Base-by-base conservation (phyloP, 2,113 vertebrate species). In the Pollimyrus isidori region DNA sequence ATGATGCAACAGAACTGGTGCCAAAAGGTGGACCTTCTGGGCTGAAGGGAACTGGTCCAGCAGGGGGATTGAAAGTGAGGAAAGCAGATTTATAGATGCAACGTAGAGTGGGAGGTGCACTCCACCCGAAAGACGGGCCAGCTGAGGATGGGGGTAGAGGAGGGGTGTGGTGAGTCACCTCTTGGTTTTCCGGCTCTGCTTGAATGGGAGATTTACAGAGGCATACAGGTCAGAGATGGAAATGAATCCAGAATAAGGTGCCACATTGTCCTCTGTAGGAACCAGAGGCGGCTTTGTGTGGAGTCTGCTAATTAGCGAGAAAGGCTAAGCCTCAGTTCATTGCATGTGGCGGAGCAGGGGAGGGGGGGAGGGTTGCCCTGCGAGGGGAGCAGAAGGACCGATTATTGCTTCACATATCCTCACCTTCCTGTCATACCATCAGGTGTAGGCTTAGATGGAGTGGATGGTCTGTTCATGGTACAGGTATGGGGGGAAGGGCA, bases 241-340 rank as follows among this genome's bases (percentile, higher is more conserved):
- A 4, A 53, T 53, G 48, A 82, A 82, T 35, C 69, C 46, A 9
- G 49, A 56, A 11, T 76, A 89, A 30, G 48, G 35, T 83, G 19
- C 4, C 7, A 10, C 30, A 49, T n/a, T n/a, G 50, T 73, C 49
- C 45, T 52, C 45, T 80, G 88, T 84, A 46, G 84, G 58, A 62
- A 42, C 84, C 53, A 42, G 53, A 65, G 53, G 82, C 23, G 42
- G 62, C 58, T 35, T 85, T 35, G 80, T 2, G 26, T 46, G 56
- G 48, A 90, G 58, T 49, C 62, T 30, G 48, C 86, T 87, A 83
- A 89, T 89, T 89, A 84, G 21, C 15, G 42, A 26, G 52, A 88
- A 46, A 35, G 45, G 53, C 83, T 84, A 50, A 50, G 62, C 39
- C 21, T 48, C 11, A 45, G 48, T 19, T 76, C 45, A 84, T 21